Conservation (phyloP, 2,797 vertebrate species). For the Prunella strophiata region DNA sequence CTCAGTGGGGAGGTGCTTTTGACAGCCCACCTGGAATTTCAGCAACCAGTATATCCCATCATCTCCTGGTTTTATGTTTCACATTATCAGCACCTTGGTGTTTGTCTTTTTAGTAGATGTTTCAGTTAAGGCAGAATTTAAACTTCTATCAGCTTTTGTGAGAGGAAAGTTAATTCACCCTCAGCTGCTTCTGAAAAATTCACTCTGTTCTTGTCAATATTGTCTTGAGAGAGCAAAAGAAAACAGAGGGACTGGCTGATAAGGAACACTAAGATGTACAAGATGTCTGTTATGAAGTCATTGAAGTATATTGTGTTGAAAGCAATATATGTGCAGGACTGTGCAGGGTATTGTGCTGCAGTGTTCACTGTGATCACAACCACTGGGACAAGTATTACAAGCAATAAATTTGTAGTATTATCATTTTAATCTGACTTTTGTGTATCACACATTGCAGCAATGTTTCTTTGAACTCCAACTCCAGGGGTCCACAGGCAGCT, state of each 20-base stretch:
- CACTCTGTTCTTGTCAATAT: not conserved
- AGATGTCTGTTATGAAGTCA: not conserved
- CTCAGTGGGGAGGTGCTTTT: not conserved
- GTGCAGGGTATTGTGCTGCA: not conserved
- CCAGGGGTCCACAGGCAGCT: not conserved
- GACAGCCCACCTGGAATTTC: not conserved
- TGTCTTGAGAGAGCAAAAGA: not conserved
- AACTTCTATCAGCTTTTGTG: not conserved
- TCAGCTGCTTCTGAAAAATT: not conserved
- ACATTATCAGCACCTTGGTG: not conserved
- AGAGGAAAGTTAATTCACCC: not conserved
- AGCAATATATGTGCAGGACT: not conserved
- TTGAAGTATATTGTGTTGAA: not conserved
- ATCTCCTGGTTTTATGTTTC: not conserved
- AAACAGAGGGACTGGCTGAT: not conserved
- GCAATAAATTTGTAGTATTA: not conserved
- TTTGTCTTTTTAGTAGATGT: not conserved
- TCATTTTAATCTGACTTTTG: not conserved
- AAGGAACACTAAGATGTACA: not conserved
- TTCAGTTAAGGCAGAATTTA: not conserved
- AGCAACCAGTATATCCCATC: not conserved
- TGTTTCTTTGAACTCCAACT: not conserved
- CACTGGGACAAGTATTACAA: not conserved
- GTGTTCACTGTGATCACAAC: not conserved
- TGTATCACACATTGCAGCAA: not conserved